A percentile compares a stretch with the other conserved stretches of the same genome.
These are phyloP conservation scores for Corythornis madagascariensis DNA, from an alignment of 2,113 vertebrate genomes.

Conservation along the genomic window DNA sequence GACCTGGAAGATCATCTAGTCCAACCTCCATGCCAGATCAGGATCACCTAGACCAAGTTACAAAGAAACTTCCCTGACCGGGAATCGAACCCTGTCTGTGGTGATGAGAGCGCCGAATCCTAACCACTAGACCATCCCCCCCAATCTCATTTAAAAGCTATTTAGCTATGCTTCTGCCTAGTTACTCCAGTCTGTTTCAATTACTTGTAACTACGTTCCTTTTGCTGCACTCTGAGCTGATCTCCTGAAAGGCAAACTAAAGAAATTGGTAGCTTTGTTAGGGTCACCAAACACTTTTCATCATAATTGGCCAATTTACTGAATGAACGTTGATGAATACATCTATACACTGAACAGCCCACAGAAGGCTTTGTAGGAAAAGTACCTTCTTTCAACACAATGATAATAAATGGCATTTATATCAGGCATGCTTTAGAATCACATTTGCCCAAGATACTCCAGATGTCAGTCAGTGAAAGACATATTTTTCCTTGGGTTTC, in stretches of 20 bases:
- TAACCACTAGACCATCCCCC: slow-evolving; percentile 81
- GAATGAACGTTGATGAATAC: neutral
- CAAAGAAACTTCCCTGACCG: too few relatives aligned
- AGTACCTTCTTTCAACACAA: neutral
- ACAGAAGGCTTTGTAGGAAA: neutral
- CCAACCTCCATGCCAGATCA: too few relatives aligned
- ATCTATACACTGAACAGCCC: neutral
- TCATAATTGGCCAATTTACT: neutral
- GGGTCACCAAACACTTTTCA: neutral
- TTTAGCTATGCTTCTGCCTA: neutral
- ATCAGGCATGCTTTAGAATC: neutral
- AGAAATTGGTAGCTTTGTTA: neutral
- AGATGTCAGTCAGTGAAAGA: neutral
- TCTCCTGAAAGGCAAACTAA: neutral
- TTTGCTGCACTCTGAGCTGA: neutral
- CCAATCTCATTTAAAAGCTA: slow-evolving; percentile 21
- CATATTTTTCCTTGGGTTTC: neutral
- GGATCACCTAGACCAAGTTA: too few relatives aligned
- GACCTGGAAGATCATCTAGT: too few relatives aligned
- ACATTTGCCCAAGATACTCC: neutral
- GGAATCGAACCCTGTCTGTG: too few relatives aligned
- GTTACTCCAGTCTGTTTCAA: slow-evolving; percentile 4
- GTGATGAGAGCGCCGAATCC: slow-evolving; percentile 85
- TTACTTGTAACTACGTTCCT: neutral
- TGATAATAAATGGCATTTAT: neutral